Evolutionary conservation across 2,888 invertebrate genomes (phyloP).

Genomic region (Lamproptera curius): DNA sequence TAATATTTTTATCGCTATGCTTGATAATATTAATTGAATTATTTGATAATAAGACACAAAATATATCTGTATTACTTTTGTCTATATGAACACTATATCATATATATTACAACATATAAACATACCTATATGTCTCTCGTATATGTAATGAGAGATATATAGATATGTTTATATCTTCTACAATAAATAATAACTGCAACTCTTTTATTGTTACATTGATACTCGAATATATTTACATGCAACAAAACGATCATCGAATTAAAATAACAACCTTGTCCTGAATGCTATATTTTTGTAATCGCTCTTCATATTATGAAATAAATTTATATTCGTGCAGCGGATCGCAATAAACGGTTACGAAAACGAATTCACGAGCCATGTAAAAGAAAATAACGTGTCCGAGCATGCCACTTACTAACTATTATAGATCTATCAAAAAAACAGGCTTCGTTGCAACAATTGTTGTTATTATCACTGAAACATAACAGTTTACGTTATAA

Average conservation of each 20-base stretch:
- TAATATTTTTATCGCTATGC: too few species aligned
- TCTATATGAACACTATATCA: neutral
- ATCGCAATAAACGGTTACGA: slow-evolving; percentile 21
- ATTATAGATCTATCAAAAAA: too few species aligned
- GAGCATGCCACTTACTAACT: neutral
- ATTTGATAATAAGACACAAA: too few species aligned
- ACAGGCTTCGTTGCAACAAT: too few species aligned
- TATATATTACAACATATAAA: neutral
- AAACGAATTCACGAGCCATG: slow-evolving; percentile 9
- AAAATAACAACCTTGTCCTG: slow-evolving; percentile 26
- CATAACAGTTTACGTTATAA: too few species aligned
- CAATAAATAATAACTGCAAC: neutral
- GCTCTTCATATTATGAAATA: slow-evolving; percentile 23
- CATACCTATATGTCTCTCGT: neutral
- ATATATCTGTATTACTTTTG: neutral
- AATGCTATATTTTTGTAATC: slow-evolving; percentile 24
- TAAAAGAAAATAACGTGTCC: neutral
- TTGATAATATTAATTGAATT: too few species aligned
- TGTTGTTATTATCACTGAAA: too few species aligned
- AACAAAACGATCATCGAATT: slow-evolving; percentile 6
- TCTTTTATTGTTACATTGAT: neutral
- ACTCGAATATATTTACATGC: neutral
- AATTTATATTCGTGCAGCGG: slow-evolving; percentile 21
- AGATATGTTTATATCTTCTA: too few species aligned
- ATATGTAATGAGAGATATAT: too few species aligned